A percentile compares a stretch with the other conserved stretches of the same genome.
Evolutionary conservation across 1,140 invertebrate genomes (phyloP).

Genomic region (Dryas iulia): DNA sequence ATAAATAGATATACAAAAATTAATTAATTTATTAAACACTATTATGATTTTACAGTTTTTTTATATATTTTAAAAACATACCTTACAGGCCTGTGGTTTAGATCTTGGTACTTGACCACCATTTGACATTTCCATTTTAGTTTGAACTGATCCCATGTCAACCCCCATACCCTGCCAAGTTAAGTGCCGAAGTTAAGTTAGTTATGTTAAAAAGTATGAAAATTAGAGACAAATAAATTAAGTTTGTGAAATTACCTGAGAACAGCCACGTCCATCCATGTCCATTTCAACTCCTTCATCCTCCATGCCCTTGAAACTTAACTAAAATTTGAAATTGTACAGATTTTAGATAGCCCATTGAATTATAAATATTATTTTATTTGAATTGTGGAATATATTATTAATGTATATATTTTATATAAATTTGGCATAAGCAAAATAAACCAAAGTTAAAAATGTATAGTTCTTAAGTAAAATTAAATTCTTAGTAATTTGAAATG

Average conservation of each 20-base stretch:
- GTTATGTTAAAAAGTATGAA: not conserved
- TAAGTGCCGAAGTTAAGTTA: not conserved
- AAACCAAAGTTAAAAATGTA: no score
- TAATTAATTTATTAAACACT: no score
- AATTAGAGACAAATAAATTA: no score
- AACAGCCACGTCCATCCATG: slow-evolving; percentile 71
- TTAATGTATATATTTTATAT: no score
- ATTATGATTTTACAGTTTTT: not conserved
- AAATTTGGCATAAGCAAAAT: no score
- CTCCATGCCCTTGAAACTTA: slow-evolving; percentile 77
- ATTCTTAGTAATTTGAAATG: no score
- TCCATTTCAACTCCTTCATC: slow-evolving; percentile 77
- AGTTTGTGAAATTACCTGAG: slow-evolving; percentile 50
- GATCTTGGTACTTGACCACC: slow-evolving; percentile 76
- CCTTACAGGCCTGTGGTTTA: slow-evolving; percentile 86
- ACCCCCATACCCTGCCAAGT: slow-evolving; percentile 71
- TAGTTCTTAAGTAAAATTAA: no score
- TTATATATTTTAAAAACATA: slow-evolving; percentile 26
- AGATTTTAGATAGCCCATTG: not conserved
- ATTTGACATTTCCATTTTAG: slow-evolving; percentile 76
- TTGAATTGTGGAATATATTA: not conserved
- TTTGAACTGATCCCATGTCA: slow-evolving; percentile 76
- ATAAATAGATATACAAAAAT: no score
- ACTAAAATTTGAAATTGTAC: slow-evolving; percentile 45
- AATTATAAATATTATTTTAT: not conserved